Evolutionary conservation across 2,113 vertebrate genomes (phyloP).

Genomic region (Hassar affinis): DNA sequence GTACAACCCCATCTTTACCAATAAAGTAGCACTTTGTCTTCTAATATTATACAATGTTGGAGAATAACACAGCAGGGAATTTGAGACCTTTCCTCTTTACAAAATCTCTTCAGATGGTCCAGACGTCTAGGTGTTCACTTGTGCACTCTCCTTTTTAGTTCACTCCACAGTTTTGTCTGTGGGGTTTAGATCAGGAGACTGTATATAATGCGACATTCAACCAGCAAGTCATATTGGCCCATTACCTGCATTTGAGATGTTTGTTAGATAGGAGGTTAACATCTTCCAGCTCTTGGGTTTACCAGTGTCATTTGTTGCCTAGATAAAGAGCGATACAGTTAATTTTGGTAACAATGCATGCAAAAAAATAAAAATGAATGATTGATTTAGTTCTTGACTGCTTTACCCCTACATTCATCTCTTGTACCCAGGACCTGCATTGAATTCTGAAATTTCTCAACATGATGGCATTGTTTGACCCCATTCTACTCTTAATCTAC

Average conservation of each 20-base stretch:
- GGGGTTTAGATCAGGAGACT: too few species aligned
- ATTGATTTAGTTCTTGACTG: background rate
- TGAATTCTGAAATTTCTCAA: background rate
- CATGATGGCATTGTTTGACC: background rate
- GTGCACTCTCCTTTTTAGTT: too few species aligned
- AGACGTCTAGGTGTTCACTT: too few species aligned
- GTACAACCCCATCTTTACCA: too few species aligned
- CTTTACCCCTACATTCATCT: background rate
- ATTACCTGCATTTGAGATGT: slow-evolving; percentile 55
- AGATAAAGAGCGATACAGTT: background rate
- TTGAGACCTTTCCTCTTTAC: too few species aligned
- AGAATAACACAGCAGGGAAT: too few species aligned
- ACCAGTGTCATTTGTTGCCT: slow-evolving; percentile 4
- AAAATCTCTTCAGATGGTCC: too few species aligned
- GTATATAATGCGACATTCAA: too few species aligned
- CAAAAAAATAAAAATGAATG: background rate
- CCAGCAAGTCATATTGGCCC: too few species aligned
- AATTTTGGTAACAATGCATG: background rate
- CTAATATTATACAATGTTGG: too few species aligned
- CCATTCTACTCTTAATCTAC: background rate
- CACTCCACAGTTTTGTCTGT: too few species aligned
- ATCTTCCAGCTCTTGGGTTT: slow-evolving; percentile 60
- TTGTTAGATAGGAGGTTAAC: slow-evolving; percentile 53
- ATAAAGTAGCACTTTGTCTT: too few species aligned
- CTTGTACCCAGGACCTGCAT: background rate